phyloP scores from a whole-genome alignment of 2,888 invertebrate genomes.

The Eupithecia vulgata region DNA sequence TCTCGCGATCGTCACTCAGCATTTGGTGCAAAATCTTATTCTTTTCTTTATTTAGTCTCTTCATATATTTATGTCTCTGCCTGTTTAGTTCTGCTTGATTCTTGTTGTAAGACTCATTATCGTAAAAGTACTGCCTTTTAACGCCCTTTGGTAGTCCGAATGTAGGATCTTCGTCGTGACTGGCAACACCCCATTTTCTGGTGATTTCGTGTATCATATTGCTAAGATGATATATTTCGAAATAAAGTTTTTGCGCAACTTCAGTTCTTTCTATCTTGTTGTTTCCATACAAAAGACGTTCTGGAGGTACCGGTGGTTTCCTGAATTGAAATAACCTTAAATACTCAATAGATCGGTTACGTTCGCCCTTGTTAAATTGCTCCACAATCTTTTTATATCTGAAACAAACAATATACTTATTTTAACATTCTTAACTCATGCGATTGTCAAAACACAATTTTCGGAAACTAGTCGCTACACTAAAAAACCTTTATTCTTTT shows the following conservation, averaged over 20 bases:
- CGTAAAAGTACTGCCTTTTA: background rate
- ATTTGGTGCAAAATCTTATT: background rate
- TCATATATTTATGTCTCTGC: background rate
- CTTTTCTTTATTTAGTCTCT: background rate
- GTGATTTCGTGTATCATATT: conserved; percentile 61
- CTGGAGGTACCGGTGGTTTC: background rate
- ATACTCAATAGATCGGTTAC: conserved; percentile 13
- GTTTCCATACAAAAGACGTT: conserved; percentile 7
- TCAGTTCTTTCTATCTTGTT: conserved; percentile 40
- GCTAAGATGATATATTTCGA: conserved; percentile 55
- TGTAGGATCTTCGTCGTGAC: background rate
- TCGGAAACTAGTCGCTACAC: too few species aligned
- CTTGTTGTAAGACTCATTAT: background rate
- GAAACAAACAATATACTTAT: conserved; percentile 22
- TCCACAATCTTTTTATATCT: conserved; percentile 58
- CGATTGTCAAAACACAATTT: too few species aligned
- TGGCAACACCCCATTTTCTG: conserved; percentile 42
- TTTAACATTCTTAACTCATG: too few species aligned
- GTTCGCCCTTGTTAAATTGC: conserved; percentile 8
- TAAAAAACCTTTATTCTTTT: too few species aligned
- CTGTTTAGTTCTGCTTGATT: background rate
- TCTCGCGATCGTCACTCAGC: background rate
- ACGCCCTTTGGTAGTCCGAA: background rate
- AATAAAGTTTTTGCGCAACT: conserved; percentile 48
- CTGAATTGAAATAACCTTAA: background rate